phyloP scores from a whole-genome alignment of 1,140 invertebrate species.

The Maniola jurtina region DNA sequence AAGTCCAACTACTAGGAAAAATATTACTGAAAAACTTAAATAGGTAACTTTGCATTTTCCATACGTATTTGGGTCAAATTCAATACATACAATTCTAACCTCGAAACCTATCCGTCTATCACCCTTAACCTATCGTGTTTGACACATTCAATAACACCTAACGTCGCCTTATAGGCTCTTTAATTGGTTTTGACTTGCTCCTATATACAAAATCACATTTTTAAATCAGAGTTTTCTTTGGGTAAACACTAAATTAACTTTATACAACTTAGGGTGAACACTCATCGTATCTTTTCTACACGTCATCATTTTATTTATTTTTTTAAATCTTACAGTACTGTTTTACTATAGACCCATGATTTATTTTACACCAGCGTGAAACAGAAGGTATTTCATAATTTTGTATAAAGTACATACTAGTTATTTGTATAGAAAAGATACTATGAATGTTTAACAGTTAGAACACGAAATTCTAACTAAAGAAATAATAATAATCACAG shows the following conservation, averaged over 20 bases:
- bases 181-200: slow-evolving; percentile 34
- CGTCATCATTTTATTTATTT: background rate
- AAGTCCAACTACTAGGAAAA: background rate
- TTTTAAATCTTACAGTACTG: no score
- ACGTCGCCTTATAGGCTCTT: slow-evolving; percentile 49
- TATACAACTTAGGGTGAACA: background rate
- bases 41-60: background rate
- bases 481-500: slow-evolving; percentile 31
- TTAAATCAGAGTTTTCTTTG: slow-evolving; percentile 37
- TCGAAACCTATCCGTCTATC: background rate
- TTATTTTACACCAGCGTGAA: no score
- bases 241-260: slow-evolving; percentile 31
- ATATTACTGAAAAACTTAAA: background rate
- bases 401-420: background rate
- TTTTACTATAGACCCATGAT: no score
- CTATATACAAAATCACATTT: slow-evolving; percentile 42
- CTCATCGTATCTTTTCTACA: background rate
- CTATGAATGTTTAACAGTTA: slow-evolving; percentile 7
- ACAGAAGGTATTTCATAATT: background rate
- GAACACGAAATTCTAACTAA: slow-evolving; percentile 21
- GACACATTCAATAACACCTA: slow-evolving; percentile 59
- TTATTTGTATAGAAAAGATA: slow-evolving; percentile 1
- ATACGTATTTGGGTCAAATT: slow-evolving; percentile 15
- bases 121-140: slow-evolving; percentile 50
- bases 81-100: slow-evolving; percentile 1